Evolutionary conservation across 2,888 invertebrate genomes (phyloP).

Genomic region (Chaitophorus viminalis): DNA sequence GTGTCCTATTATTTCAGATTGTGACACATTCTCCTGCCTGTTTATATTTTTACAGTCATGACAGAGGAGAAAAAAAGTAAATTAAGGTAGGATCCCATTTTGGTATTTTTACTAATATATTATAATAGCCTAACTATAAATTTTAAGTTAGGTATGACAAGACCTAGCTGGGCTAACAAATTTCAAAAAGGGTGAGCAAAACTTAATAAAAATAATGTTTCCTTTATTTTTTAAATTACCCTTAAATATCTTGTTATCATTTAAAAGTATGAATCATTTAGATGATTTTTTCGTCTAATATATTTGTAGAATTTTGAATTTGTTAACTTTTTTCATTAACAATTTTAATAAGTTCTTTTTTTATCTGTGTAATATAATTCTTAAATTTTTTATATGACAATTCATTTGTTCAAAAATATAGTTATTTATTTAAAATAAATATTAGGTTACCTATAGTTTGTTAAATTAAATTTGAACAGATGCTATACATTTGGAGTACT

Average conservation of each 20-base stretch:
- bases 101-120: conserved; percentile 59
- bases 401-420: too few species aligned
- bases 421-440: too few species aligned
- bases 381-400: too few species aligned
- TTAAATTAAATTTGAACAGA: background rate
- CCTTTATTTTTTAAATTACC: background rate
- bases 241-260: background rate
- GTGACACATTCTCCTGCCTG: conserved; percentile 62
- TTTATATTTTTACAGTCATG: conserved; percentile 61
- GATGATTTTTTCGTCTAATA: background rate
- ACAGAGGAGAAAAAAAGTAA: conserved; percentile 62
- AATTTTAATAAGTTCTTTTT: background rate
- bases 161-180: conserved; percentile 55
- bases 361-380: too few species aligned
- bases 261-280: background rate
- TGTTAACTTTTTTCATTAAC: background rate
- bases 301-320: background rate
- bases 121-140: conserved; percentile 56
- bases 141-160: conserved; percentile 49
- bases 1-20: conserved; percentile 62
- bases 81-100: conserved; percentile 61
- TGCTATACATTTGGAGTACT: background rate
- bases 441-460: too few species aligned
- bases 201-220: conserved; percentile 16
- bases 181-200: conserved; percentile 61